Base-by-base conservation (phyloP, 2,888 invertebrate genomes). In the Eustalomyia histrio region DNA sequence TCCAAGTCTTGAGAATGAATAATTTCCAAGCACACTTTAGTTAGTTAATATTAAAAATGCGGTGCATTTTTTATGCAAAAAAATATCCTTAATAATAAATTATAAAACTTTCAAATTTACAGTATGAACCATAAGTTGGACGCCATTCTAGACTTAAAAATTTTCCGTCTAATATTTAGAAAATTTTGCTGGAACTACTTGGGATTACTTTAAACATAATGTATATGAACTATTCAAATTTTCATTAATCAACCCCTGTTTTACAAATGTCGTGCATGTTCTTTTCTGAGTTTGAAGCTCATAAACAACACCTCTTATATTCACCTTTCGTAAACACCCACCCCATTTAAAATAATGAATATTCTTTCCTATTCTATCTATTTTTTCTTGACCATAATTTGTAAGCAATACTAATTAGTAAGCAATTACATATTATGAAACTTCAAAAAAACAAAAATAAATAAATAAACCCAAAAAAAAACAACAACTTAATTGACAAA, bases 401-500 rank as follows among this genome's bases (percentile, higher is more conserved):
- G 3, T 6, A 29, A 29, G 39, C 39, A 39, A 39, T 14, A 39
- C 39, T 39, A 12, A 47, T 47, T n/a, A n/a, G 43, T n/a, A 47
- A 47, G n/a, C n/a, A 47, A 47, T 47, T n/a, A 47, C 6, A 47
- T n/a, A 47, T 47, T 47, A 14, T 47, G 14, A 47, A 47, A 47
- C 14, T 14, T n/a, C 43, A 47, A 47, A 14, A 47, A 47, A 47
- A 3, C 14, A 5, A 47, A 47, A n/a, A n/a, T n/a, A n/a, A n/a
- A n/a, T n/a, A n/a, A n/a, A n/a, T n/a, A n/a, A n/a, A n/a, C n/a
- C 1, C 43, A 12, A n/a, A 2, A 47, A 47, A 47, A 14, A 47
- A 43, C 2, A 47, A 47, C 43, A 47, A 47, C 43, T 47, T 47
- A 47, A 47, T 47, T 47, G 43, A 47, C 43, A n/a, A 47, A 47